Conservation (phyloP, 2,888 invertebrate species). For the Hyposoter didymator region DNA sequence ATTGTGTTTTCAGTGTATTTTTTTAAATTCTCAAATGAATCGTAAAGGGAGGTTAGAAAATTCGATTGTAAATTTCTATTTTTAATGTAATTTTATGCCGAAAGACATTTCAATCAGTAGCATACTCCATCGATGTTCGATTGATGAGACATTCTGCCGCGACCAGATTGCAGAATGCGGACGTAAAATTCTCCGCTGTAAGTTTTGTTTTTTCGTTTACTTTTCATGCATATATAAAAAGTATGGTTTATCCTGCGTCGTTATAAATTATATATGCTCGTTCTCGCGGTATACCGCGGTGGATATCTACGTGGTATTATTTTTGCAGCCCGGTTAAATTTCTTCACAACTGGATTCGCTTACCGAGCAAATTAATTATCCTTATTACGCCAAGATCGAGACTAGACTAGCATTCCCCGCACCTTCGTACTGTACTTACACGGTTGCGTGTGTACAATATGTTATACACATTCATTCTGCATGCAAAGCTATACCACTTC, state of each 20-base stretch:
- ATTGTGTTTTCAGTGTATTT: no score
- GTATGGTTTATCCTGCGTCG: constrained; percentile 14
- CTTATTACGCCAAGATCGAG: constrained; percentile 45
- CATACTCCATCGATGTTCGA: no score
- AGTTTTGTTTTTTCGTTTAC: neutral
- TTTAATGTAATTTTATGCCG: no score
- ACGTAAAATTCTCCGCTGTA: neutral
- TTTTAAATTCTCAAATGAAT: no score
- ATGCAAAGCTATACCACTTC: neutral
- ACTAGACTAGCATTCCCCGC: neutral
- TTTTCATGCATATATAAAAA: constrained; percentile 5
- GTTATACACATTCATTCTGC: neutral
- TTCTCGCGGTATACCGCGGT: neutral
- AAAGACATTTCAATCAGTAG: no score
- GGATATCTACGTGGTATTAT: constrained; percentile 23
- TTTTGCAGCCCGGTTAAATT: constrained; percentile 39
- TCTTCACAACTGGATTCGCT: constrained; percentile 58
- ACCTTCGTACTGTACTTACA: neutral
- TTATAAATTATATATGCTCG: constrained; percentile 3
- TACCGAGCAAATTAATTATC: constrained; percentile 63
- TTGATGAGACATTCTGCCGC: neutral
- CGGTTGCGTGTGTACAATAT: constrained; percentile 2
- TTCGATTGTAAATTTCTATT: no score
- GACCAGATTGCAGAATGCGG: neutral
- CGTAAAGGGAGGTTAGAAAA: no score